Conservation (phyloP, 2,113 vertebrate species). For the Zeus faber region DNA sequence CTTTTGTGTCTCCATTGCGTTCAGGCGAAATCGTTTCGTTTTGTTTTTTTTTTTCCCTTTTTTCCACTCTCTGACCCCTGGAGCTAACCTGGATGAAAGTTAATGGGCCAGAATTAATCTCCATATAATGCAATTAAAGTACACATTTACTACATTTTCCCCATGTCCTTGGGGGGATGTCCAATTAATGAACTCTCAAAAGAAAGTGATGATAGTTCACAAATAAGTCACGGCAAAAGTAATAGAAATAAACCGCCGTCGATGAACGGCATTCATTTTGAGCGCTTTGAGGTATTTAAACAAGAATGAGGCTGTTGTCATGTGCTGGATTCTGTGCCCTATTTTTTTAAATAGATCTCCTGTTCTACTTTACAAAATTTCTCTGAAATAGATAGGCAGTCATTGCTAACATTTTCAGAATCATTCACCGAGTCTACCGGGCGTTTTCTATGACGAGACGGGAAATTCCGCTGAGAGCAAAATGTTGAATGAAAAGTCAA, state of each 20-base stretch:
- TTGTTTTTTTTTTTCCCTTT: conserved; percentile 43
- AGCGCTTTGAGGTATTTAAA: no score
- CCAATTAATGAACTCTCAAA: conserved; percentile 63
- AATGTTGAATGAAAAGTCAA: neutral
- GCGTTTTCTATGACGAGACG: conserved; percentile 8
- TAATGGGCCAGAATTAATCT: conserved; percentile 78
- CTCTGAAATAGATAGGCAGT: conserved; percentile 4
- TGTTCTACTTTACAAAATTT: no score
- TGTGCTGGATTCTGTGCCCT: no score
- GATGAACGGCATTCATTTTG: no score
- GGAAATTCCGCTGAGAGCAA: conserved; percentile 10
- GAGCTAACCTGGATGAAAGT: conserved; percentile 71
- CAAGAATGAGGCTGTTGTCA: no score
- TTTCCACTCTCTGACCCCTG: conserved; percentile 56
- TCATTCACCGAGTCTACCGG: neutral
- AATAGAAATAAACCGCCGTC: no score
- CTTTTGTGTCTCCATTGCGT: conserved; percentile 35
- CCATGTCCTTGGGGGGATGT: conserved; percentile 70
- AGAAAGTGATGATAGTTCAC: conserved; percentile 58
- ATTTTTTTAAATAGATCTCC: no score
- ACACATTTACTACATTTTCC: conserved; percentile 69
- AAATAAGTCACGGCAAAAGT: conserved; percentile 49
- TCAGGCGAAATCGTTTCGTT: no score
- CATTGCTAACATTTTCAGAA: conserved; percentile 17
- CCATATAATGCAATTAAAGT: conserved; percentile 77